phyloP scores from a whole-genome alignment of 2,113 vertebrate species.

The Xenopus tropicalis region DNA sequence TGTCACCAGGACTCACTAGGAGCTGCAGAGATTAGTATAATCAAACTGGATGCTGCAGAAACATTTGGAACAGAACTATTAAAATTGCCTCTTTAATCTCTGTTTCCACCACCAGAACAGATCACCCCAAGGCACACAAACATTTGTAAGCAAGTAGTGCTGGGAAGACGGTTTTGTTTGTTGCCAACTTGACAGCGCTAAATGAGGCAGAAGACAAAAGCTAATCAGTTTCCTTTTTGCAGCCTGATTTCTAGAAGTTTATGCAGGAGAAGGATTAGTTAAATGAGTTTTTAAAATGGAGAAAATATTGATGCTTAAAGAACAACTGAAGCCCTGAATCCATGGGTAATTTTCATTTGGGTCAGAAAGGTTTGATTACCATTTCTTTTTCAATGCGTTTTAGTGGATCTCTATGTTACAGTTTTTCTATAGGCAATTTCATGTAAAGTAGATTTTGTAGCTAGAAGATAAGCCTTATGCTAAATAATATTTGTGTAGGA shows the following conservation, averaged over 20 bases:
- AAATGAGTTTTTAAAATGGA: too few species aligned
- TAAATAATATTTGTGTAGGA: too few species aligned
- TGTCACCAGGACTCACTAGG: conserved; percentile 40
- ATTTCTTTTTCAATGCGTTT: too few species aligned
- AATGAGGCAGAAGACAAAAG: conserved; percentile 18
- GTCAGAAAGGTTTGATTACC: too few species aligned
- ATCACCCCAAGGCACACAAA: conserved; percentile 27
- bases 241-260: not conserved
- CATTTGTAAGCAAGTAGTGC: not conserved
- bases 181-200: conserved; percentile 16
- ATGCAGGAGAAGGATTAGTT: too few species aligned
- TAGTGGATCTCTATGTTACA: too few species aligned
- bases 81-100: conserved; percentile 36
- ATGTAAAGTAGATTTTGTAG: too few species aligned
- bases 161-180: conserved; percentile 11
- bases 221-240: not conserved
- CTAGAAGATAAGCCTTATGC: too few species aligned
- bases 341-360: too few species aligned
- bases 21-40: conserved; percentile 35
- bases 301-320: too few species aligned
- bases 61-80: conserved; percentile 25
- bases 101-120: conserved; percentile 15
- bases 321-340: too few species aligned
- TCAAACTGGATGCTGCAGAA: conserved; percentile 27
- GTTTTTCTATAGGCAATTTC: too few species aligned